Base-by-base conservation (phyloP, 2,797 vertebrate species). In the Darevskia mixta region DNA sequence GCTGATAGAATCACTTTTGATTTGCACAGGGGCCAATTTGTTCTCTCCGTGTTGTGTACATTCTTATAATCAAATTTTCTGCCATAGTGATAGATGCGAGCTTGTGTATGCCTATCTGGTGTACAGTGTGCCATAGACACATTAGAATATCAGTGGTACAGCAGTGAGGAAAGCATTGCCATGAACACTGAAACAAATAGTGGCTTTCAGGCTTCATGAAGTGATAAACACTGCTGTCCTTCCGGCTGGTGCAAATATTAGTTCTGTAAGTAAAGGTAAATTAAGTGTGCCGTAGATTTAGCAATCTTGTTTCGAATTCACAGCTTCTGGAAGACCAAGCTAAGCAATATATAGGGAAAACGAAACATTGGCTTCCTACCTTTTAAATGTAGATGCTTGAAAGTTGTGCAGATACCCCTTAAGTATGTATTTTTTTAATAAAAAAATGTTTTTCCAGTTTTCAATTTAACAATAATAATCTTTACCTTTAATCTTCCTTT, bases 51-150 rank as follows among this genome's bases (percentile, higher is more conserved):
- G 69, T 55, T 80, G 8, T 80, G 66, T 8, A 80, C 49, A 86
- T 80, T 23, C 43, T 58, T 86, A 49, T 66, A 86, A 86, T 86
- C 43, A 80, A 58, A 58, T 80, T 72, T 58, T 13, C 9, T 79
- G 8, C 43, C 45, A 41, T 58, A 80, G 35, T 80, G 85, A 86
- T 72, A 86, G 32, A 71, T 86, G 49, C 15, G 32, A 64, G 32
- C 8, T 71, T 80, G 3, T 80, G 66, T 25, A 80, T 72, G 72
- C 35, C 29, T 75, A 29, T 61, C 8, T 61, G 67, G 64, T 66
- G 43, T 29, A 17, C 9, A 73, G 10, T 78, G 72, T 67, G 3
- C 23, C 38, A 32, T 20, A 71, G 45, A 38, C 38, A 1, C 66
- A 55, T 38, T 38, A 55, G 41, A 43, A 79, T 79, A n/a, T 38